Evolutionary conservation across 1,140 invertebrate genomes (phyloP).

Genomic region (Procambarus clarkii): DNA sequence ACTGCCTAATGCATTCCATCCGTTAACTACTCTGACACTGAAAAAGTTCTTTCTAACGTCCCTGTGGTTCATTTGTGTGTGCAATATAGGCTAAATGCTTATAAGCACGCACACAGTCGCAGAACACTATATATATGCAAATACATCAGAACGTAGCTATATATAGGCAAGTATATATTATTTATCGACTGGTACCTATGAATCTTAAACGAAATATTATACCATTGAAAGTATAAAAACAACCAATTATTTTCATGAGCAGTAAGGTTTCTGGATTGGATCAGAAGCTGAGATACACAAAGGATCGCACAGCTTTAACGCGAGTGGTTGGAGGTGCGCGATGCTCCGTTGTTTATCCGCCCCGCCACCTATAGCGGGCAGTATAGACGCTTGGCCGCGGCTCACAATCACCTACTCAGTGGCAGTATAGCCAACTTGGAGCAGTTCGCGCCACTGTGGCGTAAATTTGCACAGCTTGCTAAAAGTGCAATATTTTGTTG

Average conservation of each 20-base stretch:
- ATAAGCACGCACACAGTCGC: not conserved
- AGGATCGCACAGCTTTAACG: constrained; percentile 4
- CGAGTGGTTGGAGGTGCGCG: not conserved
- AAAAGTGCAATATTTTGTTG: not conserved
- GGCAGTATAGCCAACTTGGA: constrained; percentile 9
- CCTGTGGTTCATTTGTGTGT: not conserved
- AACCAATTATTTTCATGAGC: not conserved
- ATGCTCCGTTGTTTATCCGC: not conserved
- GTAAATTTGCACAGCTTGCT: not conserved
- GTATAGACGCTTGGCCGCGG: not conserved
- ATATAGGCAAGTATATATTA: constrained; percentile 14
- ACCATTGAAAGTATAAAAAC: not conserved
- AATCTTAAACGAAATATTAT: not conserved
- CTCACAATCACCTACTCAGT: constrained; percentile 31
- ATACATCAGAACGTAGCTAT: constrained; percentile 5
- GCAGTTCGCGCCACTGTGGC: constrained; percentile 9
- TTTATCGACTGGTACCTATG: not conserved
- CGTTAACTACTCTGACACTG: too few relatives aligned
- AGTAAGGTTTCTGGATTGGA: not conserved
- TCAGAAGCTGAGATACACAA: not conserved
- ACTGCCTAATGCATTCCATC: too few relatives aligned
- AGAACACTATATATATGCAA: not conserved
- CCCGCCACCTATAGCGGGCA: not conserved
- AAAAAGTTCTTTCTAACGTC: too few relatives aligned
- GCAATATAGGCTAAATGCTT: not conserved